Base-by-base conservation (phyloP, 2,797 vertebrate genomes). In the Cygnus olor region DNA sequence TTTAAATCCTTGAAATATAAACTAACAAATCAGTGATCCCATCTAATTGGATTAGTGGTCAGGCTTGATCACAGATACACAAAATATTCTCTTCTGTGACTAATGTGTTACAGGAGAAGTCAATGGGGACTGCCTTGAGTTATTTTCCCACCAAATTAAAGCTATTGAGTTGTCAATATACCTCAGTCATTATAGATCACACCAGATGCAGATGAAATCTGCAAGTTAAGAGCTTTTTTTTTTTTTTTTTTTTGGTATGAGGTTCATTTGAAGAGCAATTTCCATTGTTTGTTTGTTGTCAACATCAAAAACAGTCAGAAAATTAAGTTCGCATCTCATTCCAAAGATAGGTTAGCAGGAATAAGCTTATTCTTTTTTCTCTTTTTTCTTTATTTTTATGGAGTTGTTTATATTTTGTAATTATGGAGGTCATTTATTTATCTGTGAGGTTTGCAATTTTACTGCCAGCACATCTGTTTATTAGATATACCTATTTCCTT, bases 141-240 rank as follows among this genome's bases (percentile, higher is more conserved):
- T 80, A 73, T 36, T 86, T 96, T 91, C 36, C 57, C 51, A 85
- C 14, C 32, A 77, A 93, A 91, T 77, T 88, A 89, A 85, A 36
- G 12, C 5, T 15, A 73, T 7, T 70, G 64, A 80, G 61, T 17
- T 73, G n/a, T 57, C 63, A 81, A 24, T 88, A 53, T 10, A 88
- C n/a, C 19, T 80, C 45, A 58, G 42, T 36, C 72, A 88, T 88
- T 89, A 69, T 30, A 90, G 90, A 90, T 49, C 24, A 61, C 66
- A 78, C 60, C 54, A 80, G 32, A 44, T 53, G 14, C 18, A n/a
- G 28, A 25, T 80, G 45, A 82, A 90, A 90, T 87, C 44, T 76
- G 42, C 51, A 49, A 34, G 2, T 2, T 28, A 61, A 71, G n/a
- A 86, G 3, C 9, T 34, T 81, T 64, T 32, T 84, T 79, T n/a